Percentiles rank a stretch among this genome's conserved stretches.
Conservation (phyloP, 2,113 vertebrate genomes). For the Ranitomeya variabilis region DNA sequence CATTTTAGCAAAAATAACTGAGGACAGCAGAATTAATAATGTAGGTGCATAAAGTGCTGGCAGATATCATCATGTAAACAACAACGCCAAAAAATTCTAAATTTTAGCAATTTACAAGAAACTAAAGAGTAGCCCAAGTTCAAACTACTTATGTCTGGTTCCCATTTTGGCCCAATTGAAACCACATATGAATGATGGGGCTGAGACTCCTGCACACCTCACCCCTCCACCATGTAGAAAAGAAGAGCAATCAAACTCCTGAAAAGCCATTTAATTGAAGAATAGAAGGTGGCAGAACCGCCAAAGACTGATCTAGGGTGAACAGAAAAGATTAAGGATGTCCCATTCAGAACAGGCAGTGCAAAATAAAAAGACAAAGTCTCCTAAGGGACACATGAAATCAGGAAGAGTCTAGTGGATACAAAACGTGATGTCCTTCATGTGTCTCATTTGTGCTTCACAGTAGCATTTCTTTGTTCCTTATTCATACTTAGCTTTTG, state of each 20-base stretch:
- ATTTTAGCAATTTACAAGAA: background rate
- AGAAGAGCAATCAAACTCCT: conserved; percentile 35
- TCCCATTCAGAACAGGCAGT: conserved; percentile 26
- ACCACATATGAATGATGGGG: background rate
- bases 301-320: background rate
- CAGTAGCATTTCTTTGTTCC: background rate
- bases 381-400: conserved; percentile 40
- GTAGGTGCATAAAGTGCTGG: background rate
- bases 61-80: background rate
- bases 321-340: conserved; percentile 21
- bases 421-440: conserved; percentile 35
- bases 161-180: background rate
- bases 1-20: background rate
- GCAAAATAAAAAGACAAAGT: conserved; percentile 32
- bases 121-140: background rate
- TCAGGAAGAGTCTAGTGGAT: conserved; percentile 14
- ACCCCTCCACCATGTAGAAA: background rate
- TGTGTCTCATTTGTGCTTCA: conserved; percentile 22
- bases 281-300: background rate
- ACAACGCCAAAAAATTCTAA: background rate
- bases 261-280: conserved; percentile 22
- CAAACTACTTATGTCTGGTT: background rate
- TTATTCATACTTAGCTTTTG: conserved; percentile 1
- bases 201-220: background rate
- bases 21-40: background rate